Evolutionary conservation across 2,888 invertebrate species (phyloP).

Genomic region (Strigamia maritima): DNA sequence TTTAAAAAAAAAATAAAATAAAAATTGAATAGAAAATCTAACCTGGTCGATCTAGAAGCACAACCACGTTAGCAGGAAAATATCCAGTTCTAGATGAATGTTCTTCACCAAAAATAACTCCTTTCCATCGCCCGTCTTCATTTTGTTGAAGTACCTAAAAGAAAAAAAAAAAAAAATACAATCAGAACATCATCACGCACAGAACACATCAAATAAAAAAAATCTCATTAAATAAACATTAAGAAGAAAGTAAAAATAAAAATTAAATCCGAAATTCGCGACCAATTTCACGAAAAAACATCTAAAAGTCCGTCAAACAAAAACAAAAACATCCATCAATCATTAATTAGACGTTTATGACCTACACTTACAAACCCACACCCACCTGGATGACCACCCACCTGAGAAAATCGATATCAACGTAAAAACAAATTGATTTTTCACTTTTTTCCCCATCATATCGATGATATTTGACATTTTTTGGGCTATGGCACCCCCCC

Average conservation of each 20-base stretch:
- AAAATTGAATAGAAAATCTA: neutral
- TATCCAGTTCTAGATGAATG: constrained; percentile 52
- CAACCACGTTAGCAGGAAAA: constrained; percentile 50
- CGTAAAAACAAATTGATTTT: no score
- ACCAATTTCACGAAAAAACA: neutral
- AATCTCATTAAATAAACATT: neutral
- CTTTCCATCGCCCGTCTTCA: constrained; percentile 52
- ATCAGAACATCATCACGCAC: constrained; percentile 9
- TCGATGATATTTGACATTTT: neutral
- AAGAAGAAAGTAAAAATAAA: neutral
- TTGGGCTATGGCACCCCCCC: neutral
- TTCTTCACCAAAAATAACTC: constrained; percentile 51
- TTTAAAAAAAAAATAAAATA: neutral
- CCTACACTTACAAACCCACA: neutral
- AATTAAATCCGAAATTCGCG: neutral
- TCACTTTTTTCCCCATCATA: neutral
- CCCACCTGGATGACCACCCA: neutral
- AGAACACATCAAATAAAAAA: neutral
- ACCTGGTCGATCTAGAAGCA: constrained; percentile 43
- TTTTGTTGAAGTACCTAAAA: constrained; percentile 52
- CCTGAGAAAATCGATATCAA: neutral
- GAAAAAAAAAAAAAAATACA: constrained; percentile 36
- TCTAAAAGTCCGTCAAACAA: neutral
- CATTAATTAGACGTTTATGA: neutral
- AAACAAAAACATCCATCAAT: neutral